Percentiles rank a stretch among this genome's conserved stretches.
Conservation (phyloP, 1,140 invertebrate genomes). For the Anthonomus grandis region DNA sequence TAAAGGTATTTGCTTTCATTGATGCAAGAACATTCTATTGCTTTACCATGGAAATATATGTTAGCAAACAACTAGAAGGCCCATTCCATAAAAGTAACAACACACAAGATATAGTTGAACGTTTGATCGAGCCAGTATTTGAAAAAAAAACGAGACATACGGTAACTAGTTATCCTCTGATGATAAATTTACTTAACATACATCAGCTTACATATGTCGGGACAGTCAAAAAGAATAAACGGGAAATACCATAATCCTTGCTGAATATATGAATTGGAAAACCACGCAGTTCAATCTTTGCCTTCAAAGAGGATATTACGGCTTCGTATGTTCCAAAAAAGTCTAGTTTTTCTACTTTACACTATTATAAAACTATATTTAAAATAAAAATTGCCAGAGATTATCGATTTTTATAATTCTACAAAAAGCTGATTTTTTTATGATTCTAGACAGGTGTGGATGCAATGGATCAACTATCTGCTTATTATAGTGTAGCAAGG, state of each 20-base stretch:
- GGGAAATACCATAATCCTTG: slow-evolving; percentile 34
- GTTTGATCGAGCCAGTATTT: not conserved
- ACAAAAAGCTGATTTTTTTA: too few relatives aligned
- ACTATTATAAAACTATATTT: not conserved
- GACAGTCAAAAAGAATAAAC: too few relatives aligned
- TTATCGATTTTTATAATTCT: too few relatives aligned
- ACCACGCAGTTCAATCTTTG: not conserved
- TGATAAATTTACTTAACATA: slow-evolving; percentile 37
- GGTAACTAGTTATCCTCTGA: slow-evolving; percentile 4
- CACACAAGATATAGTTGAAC: not conserved
- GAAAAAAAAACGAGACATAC: slow-evolving; percentile 9
- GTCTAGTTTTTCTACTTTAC: not conserved
- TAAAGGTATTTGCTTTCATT: slow-evolving; percentile 9
- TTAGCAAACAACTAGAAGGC: slow-evolving; percentile 1
- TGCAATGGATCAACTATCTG: not conserved
- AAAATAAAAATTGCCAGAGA: not conserved
- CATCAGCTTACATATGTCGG: slow-evolving; percentile 36
- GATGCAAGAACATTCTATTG: slow-evolving; percentile 5
- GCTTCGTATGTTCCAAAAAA: not conserved
- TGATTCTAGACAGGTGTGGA: too few relatives aligned
- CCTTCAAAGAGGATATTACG: too few relatives aligned
- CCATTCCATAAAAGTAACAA: not conserved
- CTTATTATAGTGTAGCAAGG: not conserved
- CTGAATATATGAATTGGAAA: not conserved
- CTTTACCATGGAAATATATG: slow-evolving; percentile 9